Conservation (phyloP, 2,888 invertebrate species). For the Tipula unca region DNA sequence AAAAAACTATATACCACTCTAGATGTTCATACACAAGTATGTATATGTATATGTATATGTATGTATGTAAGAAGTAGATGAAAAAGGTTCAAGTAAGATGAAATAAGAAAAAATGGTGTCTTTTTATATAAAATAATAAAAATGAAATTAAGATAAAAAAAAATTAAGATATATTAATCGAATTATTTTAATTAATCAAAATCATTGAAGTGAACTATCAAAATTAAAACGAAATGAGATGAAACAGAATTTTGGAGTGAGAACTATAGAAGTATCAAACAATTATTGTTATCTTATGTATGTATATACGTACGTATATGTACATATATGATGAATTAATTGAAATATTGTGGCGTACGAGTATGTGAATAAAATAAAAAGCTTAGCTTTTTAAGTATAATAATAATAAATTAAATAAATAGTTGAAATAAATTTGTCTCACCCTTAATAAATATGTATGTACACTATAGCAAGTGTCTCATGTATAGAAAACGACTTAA, state of each 20-base stretch:
- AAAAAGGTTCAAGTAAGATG: neutral
- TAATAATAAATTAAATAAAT: neutral
- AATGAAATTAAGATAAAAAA: slow-evolving; percentile 3
- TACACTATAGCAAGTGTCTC: neutral
- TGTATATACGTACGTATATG: neutral
- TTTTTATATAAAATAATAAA: neutral
- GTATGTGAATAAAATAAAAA: neutral
- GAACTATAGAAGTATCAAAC: neutral
- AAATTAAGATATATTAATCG: slow-evolving; percentile 14
- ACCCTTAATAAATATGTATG: neutral
- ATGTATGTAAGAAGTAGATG: neutral
- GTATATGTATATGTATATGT: neutral
- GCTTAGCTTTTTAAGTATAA: neutral
- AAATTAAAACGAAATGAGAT: neutral
- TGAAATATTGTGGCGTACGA: neutral
- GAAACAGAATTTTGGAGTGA: neutral
- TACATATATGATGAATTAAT: neutral
- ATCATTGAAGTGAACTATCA: slow-evolving; percentile 14
- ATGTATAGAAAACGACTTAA: neutral
- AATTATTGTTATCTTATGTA: neutral
- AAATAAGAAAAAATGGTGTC: neutral
- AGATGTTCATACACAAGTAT: too few relatives aligned
- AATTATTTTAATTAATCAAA: slow-evolving; percentile 14
- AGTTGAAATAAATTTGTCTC: neutral
- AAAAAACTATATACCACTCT: neutral